Evolutionary conservation across 2,888 invertebrate genomes (phyloP), one percentile per base, ranked within the genome.

Genomic region (Eulithis prunata): DNA sequence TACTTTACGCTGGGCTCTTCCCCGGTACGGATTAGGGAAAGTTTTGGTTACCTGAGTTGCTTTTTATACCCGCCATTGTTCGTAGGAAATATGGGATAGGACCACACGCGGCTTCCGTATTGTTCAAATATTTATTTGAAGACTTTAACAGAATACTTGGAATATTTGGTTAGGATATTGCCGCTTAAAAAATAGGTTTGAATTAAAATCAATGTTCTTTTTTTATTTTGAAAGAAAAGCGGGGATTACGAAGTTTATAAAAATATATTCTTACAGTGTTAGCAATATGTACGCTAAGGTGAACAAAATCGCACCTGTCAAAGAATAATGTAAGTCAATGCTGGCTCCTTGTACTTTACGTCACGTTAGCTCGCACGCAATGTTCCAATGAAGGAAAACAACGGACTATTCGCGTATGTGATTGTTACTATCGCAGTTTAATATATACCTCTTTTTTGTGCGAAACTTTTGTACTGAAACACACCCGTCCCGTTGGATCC

Each of bases 41-140:
- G 66, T 72, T 67, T 73, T 70, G 70, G 70, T 68, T 61, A 62
- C 71, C 72, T 70, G 70, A 75, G 68, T 76, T 75, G 72, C 63
- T 70, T 75, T 73, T 73, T 74, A 74, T 71, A 55, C 64, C 49
- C 60, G 65, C 69, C 70, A 66, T 71, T 73, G 70, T 73, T 73
- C 70, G 69, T 54, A 56, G 54, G 54, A 70, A 64, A 66, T 71
- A 70, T 71, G 66, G 64, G 67, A 62, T 55, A 59, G 67, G 67
- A 54, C 62, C 65, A 64, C 70, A 62, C 56, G 64, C 58, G 61
- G 49, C 43, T 60, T 56, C 28, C 14, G 66, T 65, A 46, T 63
- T 60, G 63, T 66, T 67, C 46, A 61, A 71, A 68, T 73, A 71
- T 73, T 67, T 64, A 71, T 65, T 66, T 60, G 52, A 21, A 11